Percentiles rank a stretch among this genome's conserved stretches.
phyloP scores from a whole-genome alignment of 2,113 vertebrate genomes.

The Leptosomus discolor region DNA sequence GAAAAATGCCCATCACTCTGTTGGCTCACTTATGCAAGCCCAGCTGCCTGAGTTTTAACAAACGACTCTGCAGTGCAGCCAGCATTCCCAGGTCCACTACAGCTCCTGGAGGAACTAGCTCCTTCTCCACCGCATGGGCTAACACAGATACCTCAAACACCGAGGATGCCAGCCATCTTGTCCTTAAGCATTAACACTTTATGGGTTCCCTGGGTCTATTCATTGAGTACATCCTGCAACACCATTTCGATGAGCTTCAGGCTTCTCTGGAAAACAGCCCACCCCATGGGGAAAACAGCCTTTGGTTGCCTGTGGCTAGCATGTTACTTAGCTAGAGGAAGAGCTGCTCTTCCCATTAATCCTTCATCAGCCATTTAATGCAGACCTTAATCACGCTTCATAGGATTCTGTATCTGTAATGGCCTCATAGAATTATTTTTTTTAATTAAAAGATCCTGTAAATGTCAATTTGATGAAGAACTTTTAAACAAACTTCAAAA shows the following conservation, averaged over 20 bases:
- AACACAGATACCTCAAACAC: neutral
- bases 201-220: neutral
- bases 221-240: neutral
- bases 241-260: neutral
- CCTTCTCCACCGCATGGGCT: neutral
- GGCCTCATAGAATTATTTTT: neutral
- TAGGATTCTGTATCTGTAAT: neutral
- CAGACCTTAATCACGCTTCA: neutral
- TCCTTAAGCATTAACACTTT: neutral
- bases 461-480: neutral
- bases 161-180: neutral
- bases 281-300: neutral
- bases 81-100: neutral
- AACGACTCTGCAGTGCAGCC: neutral
- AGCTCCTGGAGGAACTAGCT: neutral
- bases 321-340: neutral
- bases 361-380: neutral
- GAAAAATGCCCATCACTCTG: neutral
- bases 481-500: neutral
- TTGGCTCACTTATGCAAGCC: neutral
- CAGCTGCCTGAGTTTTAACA: neutral
- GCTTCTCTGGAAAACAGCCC: neutral
- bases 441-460: neutral
- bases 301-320: neutral
- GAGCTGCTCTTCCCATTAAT: neutral